A percentile compares a stretch with the other conserved stretches of the same genome.
Evolutionary conservation across 2,113 vertebrate genomes (phyloP).

Genomic region (Pangasianodon gigas): DNA sequence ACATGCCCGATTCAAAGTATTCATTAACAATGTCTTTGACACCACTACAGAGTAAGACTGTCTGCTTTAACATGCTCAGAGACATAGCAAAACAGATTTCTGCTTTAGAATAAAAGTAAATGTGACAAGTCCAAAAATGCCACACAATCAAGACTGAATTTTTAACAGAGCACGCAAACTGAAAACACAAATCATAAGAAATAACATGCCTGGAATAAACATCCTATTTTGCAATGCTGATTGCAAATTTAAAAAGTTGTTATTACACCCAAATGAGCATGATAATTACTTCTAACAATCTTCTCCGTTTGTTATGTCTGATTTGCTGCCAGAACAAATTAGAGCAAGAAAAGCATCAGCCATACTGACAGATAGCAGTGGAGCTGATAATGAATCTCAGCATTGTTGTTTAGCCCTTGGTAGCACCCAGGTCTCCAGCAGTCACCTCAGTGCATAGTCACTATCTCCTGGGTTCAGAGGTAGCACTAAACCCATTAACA

Average conservation of each 20-base stretch:
- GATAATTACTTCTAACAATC: constrained; percentile 29
- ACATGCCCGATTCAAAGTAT: neutral
- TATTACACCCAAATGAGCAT: constrained; percentile 31
- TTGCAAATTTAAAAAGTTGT: constrained; percentile 13
- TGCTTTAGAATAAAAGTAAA: neutral
- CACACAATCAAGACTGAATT: neutral
- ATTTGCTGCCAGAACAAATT: constrained; percentile 32
- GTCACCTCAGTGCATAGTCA: constrained; percentile 59
- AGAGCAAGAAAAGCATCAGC: constrained; percentile 37
- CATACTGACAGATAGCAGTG: constrained; percentile 48
- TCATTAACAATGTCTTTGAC: neutral
- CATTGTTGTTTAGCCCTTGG: constrained; percentile 31
- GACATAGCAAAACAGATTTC: neutral
- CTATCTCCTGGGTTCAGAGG: constrained; percentile 54
- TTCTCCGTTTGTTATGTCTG: constrained; percentile 12
- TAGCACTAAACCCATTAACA: constrained; percentile 62
- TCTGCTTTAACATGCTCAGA: neutral
- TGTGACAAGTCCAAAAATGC: neutral
- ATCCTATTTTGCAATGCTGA: neutral
- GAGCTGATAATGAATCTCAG: constrained; percentile 44
- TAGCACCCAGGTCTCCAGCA: constrained; percentile 14
- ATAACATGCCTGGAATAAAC: neutral
- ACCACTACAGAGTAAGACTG: too few species aligned
- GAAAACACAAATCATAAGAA: neutral
- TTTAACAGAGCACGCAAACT: neutral